Evolutionary conservation across 2,888 invertebrate species (phyloP), one percentile per base, ranked within the genome.

Genomic region (Cheilosia soror): DNA sequence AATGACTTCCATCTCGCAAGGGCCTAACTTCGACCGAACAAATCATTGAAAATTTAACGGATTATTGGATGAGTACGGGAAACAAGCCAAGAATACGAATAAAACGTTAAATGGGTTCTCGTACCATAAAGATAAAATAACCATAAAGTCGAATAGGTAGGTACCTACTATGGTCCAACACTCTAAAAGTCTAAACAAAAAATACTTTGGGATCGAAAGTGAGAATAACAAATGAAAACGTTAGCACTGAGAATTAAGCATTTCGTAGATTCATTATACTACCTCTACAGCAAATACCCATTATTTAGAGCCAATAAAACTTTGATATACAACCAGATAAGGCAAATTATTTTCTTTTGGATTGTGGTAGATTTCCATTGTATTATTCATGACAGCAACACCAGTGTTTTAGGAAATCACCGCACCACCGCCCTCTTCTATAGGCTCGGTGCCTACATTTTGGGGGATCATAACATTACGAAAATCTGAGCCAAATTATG

Each of bases 261-360:
- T 84, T 79, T 76, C 66, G 80, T 81, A 33, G 66, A 85, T 81
- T 80, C 84, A 84, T 84, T 76, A 76, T 80, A 84, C 84, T 84
- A 76, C 85, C 85, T 85, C 85, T 72, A 81, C 76, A 85, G 76
- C 77, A 76, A 81, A 76, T 85, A 81, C 81, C 76, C 81, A 76
- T 76, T 77, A 81, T 81, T 85, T 72, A 81, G 85, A 81, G 68
- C 62, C 44, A 81, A 81, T 85, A 85, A 85, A 85, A 85, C 76
- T 51, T 72, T 81, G 85, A 85, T 85, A 85, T 81, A 85, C 81
- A 76, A 76, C 72, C 37, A 72, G 85, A 85, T 85, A 85, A 85
- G 66, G 40, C 29, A 42, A 81, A 68, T 77, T 85, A 75, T 81
- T 77, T 55, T 76, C 65, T 80, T 58, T 51, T 68, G 57, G 77